A percentile compares a stretch with the other conserved stretches of the same genome.
These are phyloP conservation scores for Muscicapa adusta DNA, from an alignment of 2,113 vertebrate species.

Conservation along the genomic window DNA sequence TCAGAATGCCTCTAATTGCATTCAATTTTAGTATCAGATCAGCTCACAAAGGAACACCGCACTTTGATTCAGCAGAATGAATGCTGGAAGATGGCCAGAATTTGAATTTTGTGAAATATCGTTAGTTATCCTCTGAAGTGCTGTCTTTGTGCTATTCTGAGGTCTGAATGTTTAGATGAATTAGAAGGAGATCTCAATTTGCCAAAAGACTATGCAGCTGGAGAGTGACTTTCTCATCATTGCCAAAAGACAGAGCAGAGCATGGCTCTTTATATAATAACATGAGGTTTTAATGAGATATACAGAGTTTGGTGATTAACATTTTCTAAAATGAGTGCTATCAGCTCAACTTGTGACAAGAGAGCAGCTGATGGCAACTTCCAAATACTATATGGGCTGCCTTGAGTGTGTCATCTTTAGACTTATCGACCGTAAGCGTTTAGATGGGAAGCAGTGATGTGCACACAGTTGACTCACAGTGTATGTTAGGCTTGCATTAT, in stretches of 20 bases:
- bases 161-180: conserved; percentile 29
- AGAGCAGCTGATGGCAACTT: background rate
- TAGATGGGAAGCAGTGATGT: background rate
- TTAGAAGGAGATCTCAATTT: conserved; percentile 25
- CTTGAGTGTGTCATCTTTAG: background rate
- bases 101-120: conserved; percentile 43
- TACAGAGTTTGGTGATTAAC: background rate
- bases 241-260: background rate
- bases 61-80: conserved; percentile 44
- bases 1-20: background rate
- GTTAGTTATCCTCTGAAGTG: conserved; percentile 47
- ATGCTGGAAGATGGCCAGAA: conserved; percentile 18
- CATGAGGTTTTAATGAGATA: background rate
- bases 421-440: background rate
- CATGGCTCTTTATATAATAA: background rate
- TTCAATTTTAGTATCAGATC: conserved; percentile 4
- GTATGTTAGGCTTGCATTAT: background rate
- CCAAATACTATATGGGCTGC: background rate
- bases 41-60: conserved; percentile 6
- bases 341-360: background rate
- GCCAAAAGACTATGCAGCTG: conserved; percentile 16
- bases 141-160: conserved; percentile 21
- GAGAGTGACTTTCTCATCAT: background rate
- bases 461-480: background rate
- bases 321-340: background rate